Percentiles rank a stretch among this genome's conserved stretches.
Evolutionary conservation across 2,113 vertebrate genomes (phyloP).

Genomic region (Aythya baeri): DNA sequence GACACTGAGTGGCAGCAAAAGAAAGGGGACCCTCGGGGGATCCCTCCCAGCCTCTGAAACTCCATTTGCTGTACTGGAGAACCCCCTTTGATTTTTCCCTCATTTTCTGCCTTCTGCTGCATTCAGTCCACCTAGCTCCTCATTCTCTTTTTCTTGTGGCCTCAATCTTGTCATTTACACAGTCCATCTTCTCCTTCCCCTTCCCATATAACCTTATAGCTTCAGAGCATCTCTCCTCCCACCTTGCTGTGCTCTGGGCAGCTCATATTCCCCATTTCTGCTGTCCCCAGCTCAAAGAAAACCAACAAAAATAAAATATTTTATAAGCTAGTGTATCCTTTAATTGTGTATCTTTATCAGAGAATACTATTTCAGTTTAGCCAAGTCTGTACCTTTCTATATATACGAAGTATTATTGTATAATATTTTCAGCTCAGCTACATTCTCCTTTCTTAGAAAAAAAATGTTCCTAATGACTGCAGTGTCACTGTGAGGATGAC

Average conservation of each 20-base stretch:
- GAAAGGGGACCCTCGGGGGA: neutral
- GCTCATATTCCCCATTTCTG: neutral
- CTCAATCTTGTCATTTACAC: neutral
- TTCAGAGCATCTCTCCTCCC: neutral
- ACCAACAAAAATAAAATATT: neutral
- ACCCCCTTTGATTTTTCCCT: neutral
- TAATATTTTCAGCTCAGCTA: neutral
- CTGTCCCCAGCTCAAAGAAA: neutral
- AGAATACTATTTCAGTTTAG: neutral
- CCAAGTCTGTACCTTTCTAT: neutral
- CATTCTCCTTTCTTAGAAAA: neutral
- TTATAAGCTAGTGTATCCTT: neutral
- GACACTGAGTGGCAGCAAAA: neutral
- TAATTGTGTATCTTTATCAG: neutral
- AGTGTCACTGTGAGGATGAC: neutral
- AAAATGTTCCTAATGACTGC: neutral
- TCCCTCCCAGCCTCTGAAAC: neutral
- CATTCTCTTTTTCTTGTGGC: neutral
- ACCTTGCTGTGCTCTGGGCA: neutral
- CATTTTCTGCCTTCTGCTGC: neutral
- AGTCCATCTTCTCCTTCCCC: neutral
- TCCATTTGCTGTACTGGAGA: neutral
- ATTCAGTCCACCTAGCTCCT: neutral
- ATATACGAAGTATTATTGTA: neutral
- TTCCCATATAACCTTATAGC: neutral